A percentile compares a stretch with the other conserved stretches of the same genome.
These are phyloP conservation scores for Drosophila varians DNA, from an alignment of 1,140 invertebrate genomes.

Conservation along the genomic window DNA sequence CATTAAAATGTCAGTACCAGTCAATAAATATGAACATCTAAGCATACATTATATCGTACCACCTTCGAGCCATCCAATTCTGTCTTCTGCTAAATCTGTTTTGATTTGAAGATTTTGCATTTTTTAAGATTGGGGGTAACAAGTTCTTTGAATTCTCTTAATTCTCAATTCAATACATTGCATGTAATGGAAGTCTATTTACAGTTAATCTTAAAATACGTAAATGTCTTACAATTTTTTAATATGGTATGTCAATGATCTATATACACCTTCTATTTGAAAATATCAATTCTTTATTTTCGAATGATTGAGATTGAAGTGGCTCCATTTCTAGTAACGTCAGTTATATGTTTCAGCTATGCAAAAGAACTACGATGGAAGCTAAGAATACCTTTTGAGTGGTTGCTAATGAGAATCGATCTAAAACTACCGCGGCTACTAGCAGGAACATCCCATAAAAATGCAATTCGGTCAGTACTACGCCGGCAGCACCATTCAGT, in stretches of 20 bases:
- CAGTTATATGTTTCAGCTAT: conserved; percentile 65
- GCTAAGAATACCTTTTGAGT: conserved; percentile 40
- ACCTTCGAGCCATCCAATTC: conserved; percentile 18
- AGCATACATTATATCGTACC: conserved; percentile 39
- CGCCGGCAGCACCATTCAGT: conserved; percentile 41
- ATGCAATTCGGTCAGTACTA: conserved; percentile 20
- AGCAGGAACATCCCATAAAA: conserved; percentile 49
- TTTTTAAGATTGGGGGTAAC: conserved; percentile 36
- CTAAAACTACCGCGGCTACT: conserved; percentile 19
- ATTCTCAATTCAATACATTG: conserved; percentile 56
- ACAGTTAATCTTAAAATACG: conserved; percentile 59
- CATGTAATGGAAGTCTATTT: conserved; percentile 65
- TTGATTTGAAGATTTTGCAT: conserved; percentile 9
- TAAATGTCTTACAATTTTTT: conserved; percentile 54
- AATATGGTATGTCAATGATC: conserved; percentile 37
- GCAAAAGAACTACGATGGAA: conserved; percentile 38
- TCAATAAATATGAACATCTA: conserved; percentile 53
- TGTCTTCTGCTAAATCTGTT: conserved; percentile 2
- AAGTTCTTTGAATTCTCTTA: conserved; percentile 41
- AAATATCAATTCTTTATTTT: conserved; percentile 44
- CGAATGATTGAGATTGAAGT: conserved; percentile 53
- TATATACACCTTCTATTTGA: conserved; percentile 68
- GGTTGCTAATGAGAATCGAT: conserved; percentile 30
- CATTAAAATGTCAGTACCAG: conserved; percentile 47
- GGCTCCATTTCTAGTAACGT: conserved; percentile 27